Evolutionary conservation across 1,140 invertebrate species (phyloP).

Genomic region (Drosophila rufa): DNA sequence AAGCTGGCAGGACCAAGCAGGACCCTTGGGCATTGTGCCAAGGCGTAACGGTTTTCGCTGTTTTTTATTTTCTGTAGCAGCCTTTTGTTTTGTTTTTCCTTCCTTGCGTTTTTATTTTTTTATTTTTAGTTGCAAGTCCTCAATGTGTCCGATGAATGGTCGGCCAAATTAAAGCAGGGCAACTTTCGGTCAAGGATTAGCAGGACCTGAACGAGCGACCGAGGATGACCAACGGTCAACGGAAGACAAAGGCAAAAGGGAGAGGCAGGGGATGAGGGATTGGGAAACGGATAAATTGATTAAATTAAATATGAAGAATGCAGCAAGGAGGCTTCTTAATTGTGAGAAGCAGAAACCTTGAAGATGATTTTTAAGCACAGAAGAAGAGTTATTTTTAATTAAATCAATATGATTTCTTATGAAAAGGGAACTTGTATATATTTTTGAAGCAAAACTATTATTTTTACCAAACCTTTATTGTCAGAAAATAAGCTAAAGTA

Average conservation of each 20-base stretch:
- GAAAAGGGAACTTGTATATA: not conserved
- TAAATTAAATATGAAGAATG: not conserved
- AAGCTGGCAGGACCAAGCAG: conserved; percentile 22
- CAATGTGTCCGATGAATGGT: conserved; percentile 40
- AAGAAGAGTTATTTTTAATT: not conserved
- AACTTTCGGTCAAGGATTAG: conserved; percentile 44
- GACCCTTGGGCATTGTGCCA: conserved; percentile 52
- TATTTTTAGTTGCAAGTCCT: conserved; percentile 31
- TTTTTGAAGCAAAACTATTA: not conserved
- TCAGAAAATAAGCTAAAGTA: not conserved
- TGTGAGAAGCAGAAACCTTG: too few relatives aligned
- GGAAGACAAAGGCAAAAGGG: not conserved
- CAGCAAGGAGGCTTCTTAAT: not conserved
- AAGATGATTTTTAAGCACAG: too few relatives aligned
- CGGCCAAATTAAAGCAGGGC: conserved; percentile 38
- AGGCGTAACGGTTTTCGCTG: conserved; percentile 52
- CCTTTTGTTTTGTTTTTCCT: conserved; percentile 34
- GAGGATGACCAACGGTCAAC: conserved; percentile 48
- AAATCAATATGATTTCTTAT: not conserved
- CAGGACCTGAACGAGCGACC: not conserved
- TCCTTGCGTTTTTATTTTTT: not conserved
- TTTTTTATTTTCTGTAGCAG: conserved; percentile 21
- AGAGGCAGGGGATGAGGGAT: not conserved
- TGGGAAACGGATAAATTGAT: not conserved
- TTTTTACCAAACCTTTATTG: not conserved